phyloP scores from a whole-genome alignment of 2,888 invertebrate species.

The Oscheius sp. region DNA sequence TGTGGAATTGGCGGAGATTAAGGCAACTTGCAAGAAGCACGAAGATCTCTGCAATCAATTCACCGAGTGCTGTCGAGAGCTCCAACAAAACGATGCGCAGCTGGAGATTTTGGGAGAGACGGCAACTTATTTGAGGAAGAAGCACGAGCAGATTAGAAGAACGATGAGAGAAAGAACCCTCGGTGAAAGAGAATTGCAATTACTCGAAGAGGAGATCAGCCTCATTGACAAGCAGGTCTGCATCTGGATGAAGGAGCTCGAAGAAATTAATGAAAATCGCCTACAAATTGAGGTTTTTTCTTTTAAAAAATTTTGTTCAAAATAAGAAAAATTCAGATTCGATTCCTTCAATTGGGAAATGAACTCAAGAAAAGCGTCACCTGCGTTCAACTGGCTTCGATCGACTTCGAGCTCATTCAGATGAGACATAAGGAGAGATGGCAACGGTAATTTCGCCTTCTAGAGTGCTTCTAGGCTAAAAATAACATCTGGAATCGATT shows the following conservation, averaged over 20 bases:
- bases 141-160: constrained; percentile 58
- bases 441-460: too few relatives aligned
- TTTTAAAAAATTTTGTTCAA: too few relatives aligned
- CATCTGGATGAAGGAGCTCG: constrained; percentile 64
- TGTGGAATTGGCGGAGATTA: constrained; percentile 48
- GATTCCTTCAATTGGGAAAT: constrained; percentile 60
- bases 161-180: constrained; percentile 40
- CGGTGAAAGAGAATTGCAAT: constrained; percentile 32
- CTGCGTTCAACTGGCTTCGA: constrained; percentile 63
- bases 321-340: constrained; percentile 47
- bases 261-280: constrained; percentile 64
- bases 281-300: constrained; percentile 63
- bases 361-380: constrained; percentile 64
- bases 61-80: constrained; percentile 37
- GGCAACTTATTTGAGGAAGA: constrained; percentile 54
- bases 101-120: constrained; percentile 66
- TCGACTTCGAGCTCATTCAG: constrained; percentile 64
- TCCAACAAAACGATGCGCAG: constrained; percentile 60
- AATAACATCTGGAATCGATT: neutral
- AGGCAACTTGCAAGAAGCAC: constrained; percentile 52
- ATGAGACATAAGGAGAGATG: constrained; percentile 57
- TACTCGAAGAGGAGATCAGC: constrained; percentile 47
- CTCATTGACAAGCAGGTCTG: constrained; percentile 57
- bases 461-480: too few relatives aligned
- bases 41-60: constrained; percentile 49